Percentiles rank a stretch among this genome's conserved stretches.
These are phyloP conservation scores for Euthynnus affinis DNA, from an alignment of 2,797 vertebrate species.

Conservation along the genomic window DNA sequence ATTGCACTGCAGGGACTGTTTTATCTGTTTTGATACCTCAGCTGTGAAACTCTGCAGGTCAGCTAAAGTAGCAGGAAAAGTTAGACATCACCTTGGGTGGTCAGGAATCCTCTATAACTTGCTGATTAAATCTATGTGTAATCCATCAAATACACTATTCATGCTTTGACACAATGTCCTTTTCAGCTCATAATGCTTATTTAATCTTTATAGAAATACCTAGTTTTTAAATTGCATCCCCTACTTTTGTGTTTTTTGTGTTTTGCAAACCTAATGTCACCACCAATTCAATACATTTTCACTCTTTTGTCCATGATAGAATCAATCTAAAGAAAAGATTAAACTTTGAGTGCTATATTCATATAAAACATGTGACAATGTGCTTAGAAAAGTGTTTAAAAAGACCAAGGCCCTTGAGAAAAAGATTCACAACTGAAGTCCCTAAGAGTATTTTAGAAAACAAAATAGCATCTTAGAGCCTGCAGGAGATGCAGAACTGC, in stretches of 20 bases:
- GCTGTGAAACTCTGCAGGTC: slow-evolving; percentile 10
- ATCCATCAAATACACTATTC: background rate
- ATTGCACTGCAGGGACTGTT: slow-evolving; percentile 8
- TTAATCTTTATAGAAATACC: background rate
- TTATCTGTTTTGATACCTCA: slow-evolving; percentile 12
- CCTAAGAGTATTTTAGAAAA: background rate
- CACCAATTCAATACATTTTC: background rate
- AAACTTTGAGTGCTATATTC: rapidly evolving
- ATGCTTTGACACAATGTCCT: background rate
- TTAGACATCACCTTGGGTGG: background rate
- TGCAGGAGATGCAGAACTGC: too few species aligned
- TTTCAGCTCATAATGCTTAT: background rate
- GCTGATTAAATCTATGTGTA: slow-evolving; percentile 6
- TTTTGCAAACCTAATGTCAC: background rate
- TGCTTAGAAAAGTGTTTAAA: background rate
- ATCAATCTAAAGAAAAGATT: background rate
- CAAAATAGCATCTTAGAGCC: background rate
- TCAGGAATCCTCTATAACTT: background rate
- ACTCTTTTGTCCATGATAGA: too few species aligned
- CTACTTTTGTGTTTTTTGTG: too few species aligned
- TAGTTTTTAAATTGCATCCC: background rate
- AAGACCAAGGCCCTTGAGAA: background rate
- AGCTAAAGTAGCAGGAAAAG: background rate
- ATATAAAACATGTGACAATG: background rate
- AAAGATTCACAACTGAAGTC: background rate